Evolutionary conservation across 2,797 vertebrate species (phyloP), one percentile per base, ranked within the genome.

Genomic region (Eleutherodactylus coqui): DNA sequence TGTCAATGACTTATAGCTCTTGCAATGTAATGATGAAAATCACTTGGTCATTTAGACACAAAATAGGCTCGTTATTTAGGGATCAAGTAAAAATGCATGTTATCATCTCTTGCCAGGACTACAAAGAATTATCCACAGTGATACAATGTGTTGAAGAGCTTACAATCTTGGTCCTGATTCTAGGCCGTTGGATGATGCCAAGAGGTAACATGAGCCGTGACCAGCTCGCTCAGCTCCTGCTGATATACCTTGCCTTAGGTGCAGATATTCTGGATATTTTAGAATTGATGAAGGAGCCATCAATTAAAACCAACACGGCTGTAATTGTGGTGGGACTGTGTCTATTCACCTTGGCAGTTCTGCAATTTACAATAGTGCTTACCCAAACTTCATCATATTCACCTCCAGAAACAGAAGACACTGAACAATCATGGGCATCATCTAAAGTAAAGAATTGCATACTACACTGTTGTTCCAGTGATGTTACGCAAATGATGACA

Each of bases 121-220:
- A n/a, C 34, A 41, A 47, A 21, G 47, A 55, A 24, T 3, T 19
- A 55, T 41, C 72, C 38, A 38, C 2, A 24, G 0, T 19, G 93
- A 93, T 91, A 41, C 91, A 89, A 1, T 91, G 92, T 13, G 88
- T 94, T 87, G 95, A 95, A 86, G 94, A 95, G 90, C 94, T 93
- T 32, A 94, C 94, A 93, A 91, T 96, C 58, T 93, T 95, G 0
- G 92, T 95, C 27, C 76, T 96, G 85, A 94, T 96, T 62, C 82
- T 95, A 79, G 95, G 95, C 45, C 93, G 95, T 41, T 96, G 94
- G 95, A 89, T 96, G 5, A 95, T 95, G 94, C 95, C 95, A 21
- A 95, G 94, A 82, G 95, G 95, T 0, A 92, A 95, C 85, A 94
- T 95, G 95, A 94, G 92, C 72, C 93, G 94, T 0, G 94, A 94